phyloP scores from a whole-genome alignment of 2,797 vertebrate species.

The Buceros bicornis region DNA sequence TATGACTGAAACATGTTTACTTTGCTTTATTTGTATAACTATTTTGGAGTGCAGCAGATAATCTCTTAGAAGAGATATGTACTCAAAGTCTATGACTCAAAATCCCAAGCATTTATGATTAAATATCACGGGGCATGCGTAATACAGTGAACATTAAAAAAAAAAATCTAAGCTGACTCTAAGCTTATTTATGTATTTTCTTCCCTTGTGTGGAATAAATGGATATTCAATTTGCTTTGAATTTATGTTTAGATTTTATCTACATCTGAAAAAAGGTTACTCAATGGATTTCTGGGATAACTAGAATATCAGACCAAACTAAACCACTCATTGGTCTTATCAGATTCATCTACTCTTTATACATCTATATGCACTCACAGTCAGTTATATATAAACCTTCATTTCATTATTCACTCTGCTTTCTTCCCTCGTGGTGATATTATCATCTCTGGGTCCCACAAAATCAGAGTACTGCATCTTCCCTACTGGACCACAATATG shows the following conservation, averaged over 20 bases:
- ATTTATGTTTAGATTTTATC: conserved; percentile 26
- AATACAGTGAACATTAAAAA: conserved; percentile 14
- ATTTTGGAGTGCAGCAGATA: background rate
- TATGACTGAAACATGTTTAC: background rate
- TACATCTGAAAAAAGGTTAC: background rate
- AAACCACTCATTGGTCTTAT: background rate
- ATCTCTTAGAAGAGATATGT: background rate
- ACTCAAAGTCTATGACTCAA: conserved; percentile 15
- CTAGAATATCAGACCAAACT: conserved; percentile 3
- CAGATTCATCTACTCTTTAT: background rate
- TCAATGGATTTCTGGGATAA: conserved; percentile 10
- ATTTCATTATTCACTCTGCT: background rate
- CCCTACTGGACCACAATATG: background rate
- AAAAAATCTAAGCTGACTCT: background rate
- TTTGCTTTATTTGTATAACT: background rate
- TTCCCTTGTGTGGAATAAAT: conserved; percentile 3
- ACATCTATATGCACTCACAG: background rate
- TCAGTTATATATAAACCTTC: background rate
- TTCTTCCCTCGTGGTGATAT: background rate
- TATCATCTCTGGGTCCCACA: background rate
- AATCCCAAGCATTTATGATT: conserved; percentile 1
- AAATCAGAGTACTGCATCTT: background rate
- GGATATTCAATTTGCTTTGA: conserved; percentile 4
- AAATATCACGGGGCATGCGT: background rate
- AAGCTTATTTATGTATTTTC: conserved; percentile 31